Evolutionary conservation across 2,888 invertebrate species (phyloP).

Genomic region (Nymphalis urticae): DNA sequence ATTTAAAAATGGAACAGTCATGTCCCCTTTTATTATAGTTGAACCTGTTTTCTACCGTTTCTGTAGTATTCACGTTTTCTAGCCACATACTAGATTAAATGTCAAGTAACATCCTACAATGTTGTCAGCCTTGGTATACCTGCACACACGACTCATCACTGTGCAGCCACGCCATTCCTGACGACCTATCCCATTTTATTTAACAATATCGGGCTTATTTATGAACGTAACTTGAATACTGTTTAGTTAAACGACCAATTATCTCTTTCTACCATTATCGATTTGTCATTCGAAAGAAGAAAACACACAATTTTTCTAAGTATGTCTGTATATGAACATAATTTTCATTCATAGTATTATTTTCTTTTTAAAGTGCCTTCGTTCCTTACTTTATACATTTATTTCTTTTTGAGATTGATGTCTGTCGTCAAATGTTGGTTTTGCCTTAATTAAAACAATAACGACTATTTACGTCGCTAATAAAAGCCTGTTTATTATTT

Average conservation of each 20-base stretch:
- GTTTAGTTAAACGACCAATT: no score
- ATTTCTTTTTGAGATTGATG: no score
- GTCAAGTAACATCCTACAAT: slow-evolving; percentile 28
- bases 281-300: no score
- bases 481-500: background rate
- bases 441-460: no score
- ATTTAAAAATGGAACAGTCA: background rate
- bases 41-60: slow-evolving; percentile 27
- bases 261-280: no score
- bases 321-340: background rate
- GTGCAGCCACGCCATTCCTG: slow-evolving; percentile 28
- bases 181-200: slow-evolving; percentile 24
- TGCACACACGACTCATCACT: slow-evolving; percentile 32
- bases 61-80: slow-evolving; percentile 14
- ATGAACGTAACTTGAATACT: no score
- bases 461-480: background rate
- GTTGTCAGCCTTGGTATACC: slow-evolving; percentile 41
- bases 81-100: slow-evolving; percentile 23
- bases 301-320: no score
- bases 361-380: background rate
- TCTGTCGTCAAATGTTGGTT: no score
- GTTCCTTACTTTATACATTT: background rate
- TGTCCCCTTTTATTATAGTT: slow-evolving; percentile 1
- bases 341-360: background rate
- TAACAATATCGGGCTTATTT: slow-evolving; percentile 8